Base-by-base conservation (phyloP, 2,888 invertebrate species). In the Nymphalis urticae region DNA sequence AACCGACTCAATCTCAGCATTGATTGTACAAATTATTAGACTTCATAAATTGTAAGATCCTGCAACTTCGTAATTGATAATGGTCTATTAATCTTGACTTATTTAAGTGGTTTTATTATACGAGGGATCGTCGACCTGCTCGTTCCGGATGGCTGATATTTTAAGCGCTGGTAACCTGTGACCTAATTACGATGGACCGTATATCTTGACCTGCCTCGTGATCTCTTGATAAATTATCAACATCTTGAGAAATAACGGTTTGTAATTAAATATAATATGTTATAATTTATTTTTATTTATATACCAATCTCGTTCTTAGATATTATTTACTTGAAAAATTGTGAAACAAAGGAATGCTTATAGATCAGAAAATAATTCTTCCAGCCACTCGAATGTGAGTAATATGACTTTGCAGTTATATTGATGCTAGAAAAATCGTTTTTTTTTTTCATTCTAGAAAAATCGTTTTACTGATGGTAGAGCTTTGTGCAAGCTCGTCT, bases 61-160 rank as follows among this genome's bases (percentile, higher is more conserved):
- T 72, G 79, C 80, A 82, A 82, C 80, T 75, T 76, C 66, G 80
- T 80, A 82, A 85, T 83, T 81, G 82, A 77, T 77, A 80, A 80
- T 77, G 75, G 78, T 72, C 77, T 75, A 73, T 80, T 82, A 83
- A 82, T 83, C 82, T 78, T 74, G 66, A 72, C 75, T 78, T 77
- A 81, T 82, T 80, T 77, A 75, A 73, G 19, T 8, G 53, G 32
- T 19, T 10, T 50, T 51, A 69, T 70, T 60, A n/a, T 62, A 56
- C 19, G 21, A 51, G 68, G 72, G 66, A 66, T 69, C 68, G 70
- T 71, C 69, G 73, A 65, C 72, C 71, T 64, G 66, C 56, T 67
- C 58, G 72, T 48, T 66, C 58, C 47, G 70, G 73, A 70, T 70
- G 59, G 65, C 62, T 63, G 69, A 59, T 64, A 64, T 54, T 48